These are phyloP conservation scores for Lochmaea capreae DNA, from an alignment of 2,888 invertebrate genomes.

Conservation along the genomic window DNA sequence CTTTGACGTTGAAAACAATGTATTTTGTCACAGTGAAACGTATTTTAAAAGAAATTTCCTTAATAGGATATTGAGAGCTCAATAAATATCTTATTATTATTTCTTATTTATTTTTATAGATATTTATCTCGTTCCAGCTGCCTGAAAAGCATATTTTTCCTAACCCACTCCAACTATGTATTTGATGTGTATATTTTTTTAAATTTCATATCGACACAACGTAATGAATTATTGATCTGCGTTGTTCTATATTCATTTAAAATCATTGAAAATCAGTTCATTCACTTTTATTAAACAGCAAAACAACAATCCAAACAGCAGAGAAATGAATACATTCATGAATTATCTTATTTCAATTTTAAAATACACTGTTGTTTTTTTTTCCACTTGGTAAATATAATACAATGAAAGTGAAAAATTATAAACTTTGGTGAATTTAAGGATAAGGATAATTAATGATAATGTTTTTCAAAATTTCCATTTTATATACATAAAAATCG, in stretches of 20 bases:
- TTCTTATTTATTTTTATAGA: not conserved
- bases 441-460: no score
- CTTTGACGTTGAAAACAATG: no score
- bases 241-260: not conserved
- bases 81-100: no score
- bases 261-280: slow-evolving; percentile 10
- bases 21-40: no score
- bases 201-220: not conserved
- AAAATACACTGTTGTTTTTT: slow-evolving; percentile 3
- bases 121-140: not conserved
- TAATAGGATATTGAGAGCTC: no score
- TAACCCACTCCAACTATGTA: slow-evolving; percentile 10
- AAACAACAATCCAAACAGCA: not conserved
- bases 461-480: no score
- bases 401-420: not conserved
- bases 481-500: no score
- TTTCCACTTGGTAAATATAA: not conserved
- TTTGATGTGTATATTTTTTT: not conserved
- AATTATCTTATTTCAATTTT: not conserved
- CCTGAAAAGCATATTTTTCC: not conserved
- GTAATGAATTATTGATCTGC: slow-evolving; percentile 3
- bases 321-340: slow-evolving; percentile 6
- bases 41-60: no score
- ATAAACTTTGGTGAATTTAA: not conserved
- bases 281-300: slow-evolving; percentile 1